phyloP scores from a whole-genome alignment of 1,140 invertebrate genomes.

The Metopolophium dirhodum region DNA sequence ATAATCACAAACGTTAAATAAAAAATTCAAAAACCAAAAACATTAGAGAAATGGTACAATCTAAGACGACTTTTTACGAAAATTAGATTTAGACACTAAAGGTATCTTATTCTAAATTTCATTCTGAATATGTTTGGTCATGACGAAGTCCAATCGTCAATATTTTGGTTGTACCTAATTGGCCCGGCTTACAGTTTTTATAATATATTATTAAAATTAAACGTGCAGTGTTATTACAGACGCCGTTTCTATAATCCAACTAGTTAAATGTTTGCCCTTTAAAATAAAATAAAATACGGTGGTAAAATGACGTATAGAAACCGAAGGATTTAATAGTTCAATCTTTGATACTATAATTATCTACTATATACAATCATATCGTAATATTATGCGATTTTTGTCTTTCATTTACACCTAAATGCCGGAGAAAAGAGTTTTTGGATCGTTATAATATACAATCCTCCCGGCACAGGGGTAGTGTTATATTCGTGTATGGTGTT shows the following conservation, averaged over 20 bases:
- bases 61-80: neutral
- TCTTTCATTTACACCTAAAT: neutral
- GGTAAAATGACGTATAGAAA: no score
- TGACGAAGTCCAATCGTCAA: neutral
- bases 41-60: neutral
- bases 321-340: no score
- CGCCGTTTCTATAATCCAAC: neutral
- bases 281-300: no score
- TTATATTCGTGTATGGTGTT: no score
- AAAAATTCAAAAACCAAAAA: neutral
- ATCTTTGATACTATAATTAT: no score
- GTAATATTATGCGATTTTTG: neutral
- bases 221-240: neutral
- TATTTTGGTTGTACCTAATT: no score
- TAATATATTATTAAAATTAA: neutral
- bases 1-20: neutral
- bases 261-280: neutral
- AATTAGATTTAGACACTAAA: neutral
- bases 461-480: no score
- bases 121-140: neutral
- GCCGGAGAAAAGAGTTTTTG: neutral
- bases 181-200: no score
- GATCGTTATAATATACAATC: neutral
- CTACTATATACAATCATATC: neutral
- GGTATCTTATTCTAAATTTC: neutral